phyloP scores from a whole-genome alignment of 2,888 invertebrate species.

The Drosophila mimetica region DNA sequence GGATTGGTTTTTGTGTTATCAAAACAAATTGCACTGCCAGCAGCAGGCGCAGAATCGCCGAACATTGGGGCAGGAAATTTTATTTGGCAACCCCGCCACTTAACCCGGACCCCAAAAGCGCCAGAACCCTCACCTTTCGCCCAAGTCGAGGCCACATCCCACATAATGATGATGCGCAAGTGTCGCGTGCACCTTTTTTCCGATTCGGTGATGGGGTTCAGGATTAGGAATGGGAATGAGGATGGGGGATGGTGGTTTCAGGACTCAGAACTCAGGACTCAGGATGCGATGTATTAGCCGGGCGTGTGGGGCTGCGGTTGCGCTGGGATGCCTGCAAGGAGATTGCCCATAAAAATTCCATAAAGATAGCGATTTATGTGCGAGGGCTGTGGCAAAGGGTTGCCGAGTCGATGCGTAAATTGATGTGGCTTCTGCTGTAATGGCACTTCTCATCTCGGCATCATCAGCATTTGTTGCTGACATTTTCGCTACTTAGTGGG shows the following conservation, averaged over 20 bases:
- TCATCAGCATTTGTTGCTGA: conserved; percentile 79
- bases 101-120: conserved; percentile 34
- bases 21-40: conserved; percentile 69
- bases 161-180: conserved; percentile 79
- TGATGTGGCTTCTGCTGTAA: conserved; percentile 70
- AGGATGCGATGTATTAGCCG: conserved; percentile 80
- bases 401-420: conserved; percentile 76
- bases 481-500: conserved; percentile 73
- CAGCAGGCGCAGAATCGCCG: conserved; percentile 41
- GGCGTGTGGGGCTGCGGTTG: conserved; percentile 40
- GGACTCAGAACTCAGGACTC: conserved; percentile 3
- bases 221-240: conserved; percentile 19
- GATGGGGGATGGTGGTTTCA: neutral
- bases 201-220: conserved; percentile 10
- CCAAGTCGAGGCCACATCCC: conserved; percentile 37
- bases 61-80: conserved; percentile 61
- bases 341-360: conserved; percentile 83
- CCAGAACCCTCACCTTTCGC: conserved; percentile 34
- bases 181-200: conserved; percentile 70
- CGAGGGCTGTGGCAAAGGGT: conserved; percentile 61
- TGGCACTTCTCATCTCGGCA: conserved; percentile 72
- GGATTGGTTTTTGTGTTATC: conserved; percentile 59
- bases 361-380: conserved; percentile 82
- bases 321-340: conserved; percentile 76
- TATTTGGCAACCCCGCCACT: conserved; percentile 55